Base-by-base conservation (phyloP, 2,888 invertebrate genomes). In the Morpho deidamia region DNA sequence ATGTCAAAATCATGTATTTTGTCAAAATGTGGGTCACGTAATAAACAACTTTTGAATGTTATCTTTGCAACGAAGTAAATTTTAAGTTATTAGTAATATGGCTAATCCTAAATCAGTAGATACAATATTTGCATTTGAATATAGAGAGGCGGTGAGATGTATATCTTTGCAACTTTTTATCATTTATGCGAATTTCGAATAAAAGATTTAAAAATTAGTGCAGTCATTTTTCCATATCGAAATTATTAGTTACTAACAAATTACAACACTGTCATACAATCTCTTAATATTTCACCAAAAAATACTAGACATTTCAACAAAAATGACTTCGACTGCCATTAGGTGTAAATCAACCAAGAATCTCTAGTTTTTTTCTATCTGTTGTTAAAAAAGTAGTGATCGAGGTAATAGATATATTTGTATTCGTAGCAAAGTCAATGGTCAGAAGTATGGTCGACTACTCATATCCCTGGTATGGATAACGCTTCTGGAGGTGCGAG, bases 391-490 rank as follows among this genome's bases (percentile, higher is more conserved):
- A 5, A 23, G 23, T 23, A 23, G 3, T 23, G 2, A 14, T 35
- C 11, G 12, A 5, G 9, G 32, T 14, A 32, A 34, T 9, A 41
- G 12, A 12, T n/a, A 42, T 39, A 5, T 52, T 7, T 7, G 23
- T 39, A 41, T 35, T 11, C 37, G 11, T 37, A 66, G 60, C 66
- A 81, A 66, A 81, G 79, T 59, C 73, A 83, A 38, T 84, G 78
- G 78, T 88, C 88, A 39, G 70, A 75, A 57, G 70, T 81, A 58
- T 82, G 83, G 82, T 88, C 88, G 54, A 88, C 88, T 40, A 59
- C 70, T 2, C 67, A 82, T 55, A 68, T 88, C 40, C 78, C 83
- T 34, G 78, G 72, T 39, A 77, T 82, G 79, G 82, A 79, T 64
- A 72, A 71, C 39, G 81, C 77, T 32, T 66, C 73, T 12, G 70